Evolutionary conservation across 2,888 invertebrate genomes (phyloP).

Genomic region (Mythimna loreyi): DNA sequence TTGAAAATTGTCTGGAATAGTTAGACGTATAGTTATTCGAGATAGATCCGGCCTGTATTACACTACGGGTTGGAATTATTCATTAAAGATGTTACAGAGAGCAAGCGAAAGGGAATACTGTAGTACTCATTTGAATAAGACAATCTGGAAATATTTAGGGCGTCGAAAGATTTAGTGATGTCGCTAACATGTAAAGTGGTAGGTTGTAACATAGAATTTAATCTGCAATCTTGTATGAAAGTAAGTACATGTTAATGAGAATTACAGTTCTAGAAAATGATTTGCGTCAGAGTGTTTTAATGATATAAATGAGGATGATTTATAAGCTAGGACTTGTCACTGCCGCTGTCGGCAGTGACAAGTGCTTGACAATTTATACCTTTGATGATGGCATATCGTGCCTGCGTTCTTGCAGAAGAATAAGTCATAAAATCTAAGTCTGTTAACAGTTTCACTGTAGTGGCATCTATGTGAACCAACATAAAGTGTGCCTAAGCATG

Average conservation of each 20-base stretch:
- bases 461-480: too few species aligned
- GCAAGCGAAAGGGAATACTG: slow-evolving; percentile 37
- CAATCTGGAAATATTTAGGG: slow-evolving; percentile 33
- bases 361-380: too few species aligned
- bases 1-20: slow-evolving; percentile 49
- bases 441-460: too few species aligned
- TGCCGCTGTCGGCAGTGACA: too few species aligned
- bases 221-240: not conserved
- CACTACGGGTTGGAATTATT: slow-evolving; percentile 41
- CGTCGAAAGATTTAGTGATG: slow-evolving; percentile 2
- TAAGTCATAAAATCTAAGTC: too few species aligned
- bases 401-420: too few species aligned
- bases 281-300: not conserved
- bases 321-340: too few species aligned
- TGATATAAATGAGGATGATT: not conserved
- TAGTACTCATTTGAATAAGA: slow-evolving; percentile 46
- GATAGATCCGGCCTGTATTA: slow-evolving; percentile 33
- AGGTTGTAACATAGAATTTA: not conserved
- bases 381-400: too few species aligned
- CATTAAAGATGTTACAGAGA: slow-evolving; percentile 46
- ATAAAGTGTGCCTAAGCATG: too few species aligned
- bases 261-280: not conserved
- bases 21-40: slow-evolving; percentile 38
- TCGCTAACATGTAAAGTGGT: not conserved
- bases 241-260: not conserved